Percentiles rank a stretch among this genome's conserved stretches.
These are phyloP conservation scores for Pachliopta kotzebuea DNA, from an alignment of 2,888 invertebrate genomes.

Conservation along the genomic window DNA sequence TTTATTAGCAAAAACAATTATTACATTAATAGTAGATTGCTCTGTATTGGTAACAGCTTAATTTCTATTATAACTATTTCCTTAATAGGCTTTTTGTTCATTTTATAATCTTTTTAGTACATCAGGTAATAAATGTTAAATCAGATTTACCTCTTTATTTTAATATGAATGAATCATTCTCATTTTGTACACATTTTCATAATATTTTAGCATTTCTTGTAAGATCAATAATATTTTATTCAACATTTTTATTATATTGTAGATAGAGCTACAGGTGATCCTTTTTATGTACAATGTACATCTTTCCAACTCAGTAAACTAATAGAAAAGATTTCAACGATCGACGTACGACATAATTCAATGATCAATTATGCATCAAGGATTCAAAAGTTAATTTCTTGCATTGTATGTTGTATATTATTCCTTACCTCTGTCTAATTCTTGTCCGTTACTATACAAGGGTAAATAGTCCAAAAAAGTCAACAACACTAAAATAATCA, in stretches of 20 bases:
- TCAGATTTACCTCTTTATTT: too few relatives aligned
- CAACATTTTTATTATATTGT: background rate
- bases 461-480: slow-evolving; percentile 60
- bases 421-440: slow-evolving; percentile 57
- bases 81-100: too few relatives aligned
- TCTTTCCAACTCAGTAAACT: background rate
- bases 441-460: slow-evolving; percentile 52
- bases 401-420: background rate
- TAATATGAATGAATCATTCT: too few relatives aligned
- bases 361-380: background rate
- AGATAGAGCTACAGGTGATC: background rate
- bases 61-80: too few relatives aligned
- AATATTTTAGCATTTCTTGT: too few relatives aligned
- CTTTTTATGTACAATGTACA: background rate
- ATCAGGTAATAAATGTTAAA: too few relatives aligned
- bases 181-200: too few relatives aligned
- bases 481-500: slow-evolving; percentile 61
- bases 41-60: too few relatives aligned
- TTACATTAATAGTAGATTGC: too few relatives aligned
- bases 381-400: background rate
- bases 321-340: background rate
- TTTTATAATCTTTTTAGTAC: too few relatives aligned
- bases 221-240: too few relatives aligned
- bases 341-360: background rate
- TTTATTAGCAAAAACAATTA: too few relatives aligned